phyloP scores from a whole-genome alignment of 2,888 invertebrate species.

The Ichneumon xanthorius region DNA sequence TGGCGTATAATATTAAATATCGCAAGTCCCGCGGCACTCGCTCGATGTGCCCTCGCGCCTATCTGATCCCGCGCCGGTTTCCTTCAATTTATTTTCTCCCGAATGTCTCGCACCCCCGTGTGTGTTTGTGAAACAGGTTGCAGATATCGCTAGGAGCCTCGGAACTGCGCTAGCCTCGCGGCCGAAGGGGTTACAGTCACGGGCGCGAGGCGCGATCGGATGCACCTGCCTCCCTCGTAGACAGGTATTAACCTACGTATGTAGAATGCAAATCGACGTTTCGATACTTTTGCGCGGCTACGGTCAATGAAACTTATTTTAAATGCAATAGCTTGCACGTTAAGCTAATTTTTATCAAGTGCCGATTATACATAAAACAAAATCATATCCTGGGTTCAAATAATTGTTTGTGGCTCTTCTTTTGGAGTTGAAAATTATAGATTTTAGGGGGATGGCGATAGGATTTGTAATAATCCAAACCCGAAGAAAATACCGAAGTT shows the following conservation, averaged over 20 bases:
- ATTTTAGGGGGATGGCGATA: not conserved
- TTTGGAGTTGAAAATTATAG: not conserved
- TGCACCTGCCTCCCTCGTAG: slow-evolving; percentile 64
- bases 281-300: slow-evolving; percentile 40
- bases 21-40: slow-evolving; percentile 74
- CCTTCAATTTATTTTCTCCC: slow-evolving; percentile 66
- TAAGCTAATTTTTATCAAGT: not conserved
- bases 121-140: slow-evolving; percentile 62
- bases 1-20: slow-evolving; percentile 84
- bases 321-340: not conserved
- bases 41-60: slow-evolving; percentile 41
- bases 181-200: slow-evolving; percentile 13
- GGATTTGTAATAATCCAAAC: no score
- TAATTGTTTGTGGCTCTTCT: not conserved
- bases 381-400: not conserved
- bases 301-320: not conserved
- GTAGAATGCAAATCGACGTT: slow-evolving; percentile 48
- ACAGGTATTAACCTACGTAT: slow-evolving; percentile 59
- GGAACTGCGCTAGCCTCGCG: not conserved
- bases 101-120: slow-evolving; percentile 45
- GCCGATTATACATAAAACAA: not conserved
- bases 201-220: slow-evolving; percentile 46
- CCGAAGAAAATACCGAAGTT: no score
- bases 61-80: slow-evolving; percentile 66
- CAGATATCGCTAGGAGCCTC: slow-evolving; percentile 57